Evolutionary conservation across 2,888 invertebrate genomes (phyloP), one percentile per base, ranked within the genome.

Genomic region (Oscheius onirici): DNA sequence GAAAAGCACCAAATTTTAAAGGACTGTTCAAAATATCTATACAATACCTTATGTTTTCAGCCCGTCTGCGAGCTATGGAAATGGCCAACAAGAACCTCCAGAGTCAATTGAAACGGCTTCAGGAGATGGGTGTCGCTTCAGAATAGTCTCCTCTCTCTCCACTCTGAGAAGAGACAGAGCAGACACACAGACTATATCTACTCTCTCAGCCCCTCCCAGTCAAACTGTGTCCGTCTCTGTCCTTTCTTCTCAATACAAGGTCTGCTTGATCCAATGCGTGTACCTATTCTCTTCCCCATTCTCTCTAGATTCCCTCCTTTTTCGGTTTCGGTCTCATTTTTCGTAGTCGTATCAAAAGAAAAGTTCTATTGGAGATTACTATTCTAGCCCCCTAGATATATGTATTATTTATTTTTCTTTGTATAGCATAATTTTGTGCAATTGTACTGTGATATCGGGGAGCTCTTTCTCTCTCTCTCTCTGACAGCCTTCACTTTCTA

Each of bases 181-280:
- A 26, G 46, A 63, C 49, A 49, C 63, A 49, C 22, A 17, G 26
- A 6, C 43, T 8, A 24, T 54, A 41, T 28, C 17, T 28, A 41
- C 41, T 60, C 40, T 26, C 60, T 22, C n/a, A n/a, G n/a, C n/a
- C n/a, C n/a, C 61, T 6, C 10, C 15, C 11, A 43, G 34, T 17
- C 43, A 20, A 41, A n/a, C 22, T 44, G 40, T 43, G 69, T 52
- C 49, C 15, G 40, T 49, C 69, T 52, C 69, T 20, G 51, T 28
- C 52, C 34, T 34, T 69, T 43, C 69, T 15, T 69, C 49, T 69
- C 49, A 26, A 28, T 49, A 26, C 24, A 69, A 69, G 69, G 69
- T 69, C 69, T 69, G 69, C 60, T 69, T 57, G 58, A 69, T n/a
- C 13, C 28, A 34, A 69, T 58, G 69, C 69, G 69, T 69, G 69